A percentile compares a stretch with the other conserved stretches of the same genome.
phyloP scores from a whole-genome alignment of 1,140 invertebrate species.

The Listronotus oregonensis region DNA sequence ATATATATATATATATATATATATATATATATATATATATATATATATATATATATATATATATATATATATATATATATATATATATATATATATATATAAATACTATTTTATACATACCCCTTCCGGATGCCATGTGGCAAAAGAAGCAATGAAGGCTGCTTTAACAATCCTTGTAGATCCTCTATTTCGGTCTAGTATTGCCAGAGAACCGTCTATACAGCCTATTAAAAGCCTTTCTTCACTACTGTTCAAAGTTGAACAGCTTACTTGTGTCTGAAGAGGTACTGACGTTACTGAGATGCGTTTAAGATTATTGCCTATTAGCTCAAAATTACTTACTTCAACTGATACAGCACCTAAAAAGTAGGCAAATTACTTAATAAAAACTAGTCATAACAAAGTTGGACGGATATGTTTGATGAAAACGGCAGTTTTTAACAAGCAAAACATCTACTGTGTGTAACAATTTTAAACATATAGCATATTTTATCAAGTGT shows the following conservation, averaged over 20 bases:
- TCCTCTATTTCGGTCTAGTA: conserved; percentile 69
- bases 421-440: no score
- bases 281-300: conserved; percentile 71
- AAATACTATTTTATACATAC: conserved; percentile 38
- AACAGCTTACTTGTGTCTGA: conserved; percentile 71
- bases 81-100: not conserved
- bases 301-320: conserved; percentile 70
- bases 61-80: no score
- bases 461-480: no score
- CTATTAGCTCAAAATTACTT: conserved; percentile 72
- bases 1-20: no score
- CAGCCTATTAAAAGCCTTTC: conserved; percentile 75
- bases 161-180: conserved; percentile 67
- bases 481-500: no score
- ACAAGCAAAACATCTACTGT: no score
- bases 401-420: no score
- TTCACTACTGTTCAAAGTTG: conserved; percentile 71
- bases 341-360: conserved; percentile 78
- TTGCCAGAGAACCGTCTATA: conserved; percentile 75
- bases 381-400: no score
- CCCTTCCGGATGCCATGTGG: conserved; percentile 74
- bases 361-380: conserved; percentile 31
- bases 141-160: conserved; percentile 71
- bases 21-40: no score
- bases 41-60: no score